These are phyloP conservation scores for Neodontobutis hainanensis DNA, from an alignment of 2,113 vertebrate species.

Conservation along the genomic window DNA sequence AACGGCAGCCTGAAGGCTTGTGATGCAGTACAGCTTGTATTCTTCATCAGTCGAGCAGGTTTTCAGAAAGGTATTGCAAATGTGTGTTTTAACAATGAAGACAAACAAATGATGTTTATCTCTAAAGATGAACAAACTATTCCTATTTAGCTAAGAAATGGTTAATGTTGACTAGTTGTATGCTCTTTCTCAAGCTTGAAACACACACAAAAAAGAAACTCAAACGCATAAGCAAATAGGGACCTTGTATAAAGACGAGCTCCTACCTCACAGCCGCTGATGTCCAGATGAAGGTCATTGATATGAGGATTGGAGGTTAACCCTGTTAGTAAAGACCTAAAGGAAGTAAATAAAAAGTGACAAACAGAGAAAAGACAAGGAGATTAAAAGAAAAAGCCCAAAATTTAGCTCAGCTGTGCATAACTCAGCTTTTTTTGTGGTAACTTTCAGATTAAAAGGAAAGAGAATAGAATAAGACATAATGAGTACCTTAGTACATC, in stretches of 20 bases:
- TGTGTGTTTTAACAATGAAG: neutral
- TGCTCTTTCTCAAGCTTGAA: too few species aligned
- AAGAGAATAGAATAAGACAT: neutral
- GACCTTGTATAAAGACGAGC: neutral
- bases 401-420: neutral
- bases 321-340: constrained; percentile 81
- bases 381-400: neutral
- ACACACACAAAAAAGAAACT: neutral
- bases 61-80: neutral
- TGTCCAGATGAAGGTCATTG: constrained; percentile 84
- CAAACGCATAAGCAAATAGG: neutral
- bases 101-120: neutral
- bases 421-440: neutral
- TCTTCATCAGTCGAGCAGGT: constrained; percentile 21
- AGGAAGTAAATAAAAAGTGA: constrained; percentile 1
- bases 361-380: constrained; percentile 12
- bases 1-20: constrained; percentile 1
- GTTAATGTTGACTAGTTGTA: too few species aligned
- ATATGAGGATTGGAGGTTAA: constrained; percentile 85
- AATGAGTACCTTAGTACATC: constrained; percentile 84
- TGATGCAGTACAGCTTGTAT: constrained; percentile 14
- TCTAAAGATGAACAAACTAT: too few species aligned
- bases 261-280: constrained; percentile 86
- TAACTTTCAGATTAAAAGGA: constrained; percentile 26
- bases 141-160: too few species aligned